Conservation (phyloP, 1,140 invertebrate genomes). For the Tetramorium parvispinum region DNA sequence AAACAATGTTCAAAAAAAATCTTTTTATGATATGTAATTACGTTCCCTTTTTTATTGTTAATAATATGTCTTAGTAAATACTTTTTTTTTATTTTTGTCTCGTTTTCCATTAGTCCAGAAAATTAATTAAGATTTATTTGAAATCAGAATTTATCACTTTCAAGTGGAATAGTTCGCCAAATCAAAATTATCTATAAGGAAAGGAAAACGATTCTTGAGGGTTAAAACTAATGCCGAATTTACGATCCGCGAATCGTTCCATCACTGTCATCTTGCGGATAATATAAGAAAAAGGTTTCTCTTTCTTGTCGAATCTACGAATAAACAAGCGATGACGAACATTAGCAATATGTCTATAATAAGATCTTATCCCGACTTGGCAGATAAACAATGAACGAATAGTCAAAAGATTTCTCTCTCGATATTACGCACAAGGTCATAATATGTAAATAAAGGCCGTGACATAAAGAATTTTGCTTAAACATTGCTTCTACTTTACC, state of each 20-base stretch:
- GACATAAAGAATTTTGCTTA: neutral
- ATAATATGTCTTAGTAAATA: neutral
- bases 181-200: neutral
- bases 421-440: neutral
- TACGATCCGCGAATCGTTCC: neutral
- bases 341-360: neutral
- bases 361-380: constrained; percentile 6
- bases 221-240: constrained; percentile 4
- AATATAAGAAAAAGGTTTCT: neutral
- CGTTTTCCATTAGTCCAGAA: neutral
- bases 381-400: constrained; percentile 6
- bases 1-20: neutral
- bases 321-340: neutral
- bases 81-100: neutral
- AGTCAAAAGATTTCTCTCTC: constrained; percentile 9
- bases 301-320: neutral
- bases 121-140: neutral
- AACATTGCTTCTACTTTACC: neutral
- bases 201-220: neutral
- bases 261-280: neutral
- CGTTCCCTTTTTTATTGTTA: neutral
- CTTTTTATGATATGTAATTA: neutral
- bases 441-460: neutral
- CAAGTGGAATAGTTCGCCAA: neutral
- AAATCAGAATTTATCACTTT: neutral